A percentile compares a stretch with the other conserved stretches of the same genome.
These are phyloP conservation scores for Mormyrus proboscirostris DNA, from an alignment of 2,797 vertebrate genomes.

Conservation along the genomic window DNA sequence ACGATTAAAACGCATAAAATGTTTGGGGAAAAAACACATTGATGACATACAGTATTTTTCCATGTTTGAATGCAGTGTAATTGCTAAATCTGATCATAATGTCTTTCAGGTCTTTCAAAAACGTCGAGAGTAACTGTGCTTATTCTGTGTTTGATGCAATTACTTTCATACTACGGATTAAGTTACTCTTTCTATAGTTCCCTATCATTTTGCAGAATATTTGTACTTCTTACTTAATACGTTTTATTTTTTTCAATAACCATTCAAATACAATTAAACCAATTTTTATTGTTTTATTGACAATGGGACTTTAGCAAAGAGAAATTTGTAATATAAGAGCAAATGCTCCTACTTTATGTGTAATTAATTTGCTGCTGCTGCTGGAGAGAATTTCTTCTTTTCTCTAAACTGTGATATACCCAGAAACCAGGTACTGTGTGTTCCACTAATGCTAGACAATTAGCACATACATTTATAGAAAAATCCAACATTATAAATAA, in stretches of 20 bases:
- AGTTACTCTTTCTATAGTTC: neutral
- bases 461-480: neutral
- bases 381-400: neutral
- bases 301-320: neutral
- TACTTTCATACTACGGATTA: neutral
- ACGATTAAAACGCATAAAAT: neutral
- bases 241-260: neutral
- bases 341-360: neutral
- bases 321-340: neutral
- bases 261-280: neutral
- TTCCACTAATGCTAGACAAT: neutral
- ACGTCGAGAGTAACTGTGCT: neutral
- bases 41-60: neutral
- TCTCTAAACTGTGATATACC: neutral
- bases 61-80: neutral
- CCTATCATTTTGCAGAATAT: neutral
- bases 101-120: neutral
- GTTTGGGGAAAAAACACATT: neutral
- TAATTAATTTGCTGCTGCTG: neutral
- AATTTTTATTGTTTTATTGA: neutral
- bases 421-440: neutral
- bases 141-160: neutral
- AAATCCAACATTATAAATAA: neutral
- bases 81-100: neutral
- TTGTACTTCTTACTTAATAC: neutral